Evolutionary conservation across 2,888 invertebrate genomes (phyloP).

Genomic region (Diplazon laetatorius): DNA sequence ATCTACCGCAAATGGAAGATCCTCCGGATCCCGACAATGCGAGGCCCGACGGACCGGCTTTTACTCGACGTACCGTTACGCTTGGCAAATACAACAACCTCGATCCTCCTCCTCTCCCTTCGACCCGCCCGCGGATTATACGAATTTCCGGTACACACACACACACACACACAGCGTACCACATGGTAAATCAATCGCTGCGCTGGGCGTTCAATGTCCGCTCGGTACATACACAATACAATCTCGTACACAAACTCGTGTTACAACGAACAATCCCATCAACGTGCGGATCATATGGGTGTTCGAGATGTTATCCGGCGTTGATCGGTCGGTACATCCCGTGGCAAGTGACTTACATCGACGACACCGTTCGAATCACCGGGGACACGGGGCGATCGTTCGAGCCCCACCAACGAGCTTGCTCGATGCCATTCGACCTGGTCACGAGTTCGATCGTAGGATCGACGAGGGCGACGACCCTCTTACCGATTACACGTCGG

Average conservation of each 20-base stretch:
- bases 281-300: not conserved
- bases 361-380: no score
- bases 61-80: constrained; percentile 28
- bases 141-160: constrained; percentile 25
- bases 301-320: constrained; percentile 2
- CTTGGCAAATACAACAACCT: constrained; percentile 13
- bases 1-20: constrained; percentile 26
- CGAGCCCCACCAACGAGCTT: constrained; percentile 17
- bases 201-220: constrained; percentile 2
- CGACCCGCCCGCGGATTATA: constrained; percentile 17
- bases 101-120: not conserved
- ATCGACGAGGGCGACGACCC: constrained; percentile 32
- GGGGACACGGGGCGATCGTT: no score
- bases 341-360: not conserved
- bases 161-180: constrained; percentile 2
- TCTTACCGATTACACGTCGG: constrained; percentile 23
- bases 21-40: constrained; percentile 14
- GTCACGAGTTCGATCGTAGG: no score
- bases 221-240: constrained; percentile 9
- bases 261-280: not conserved
- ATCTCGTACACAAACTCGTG: constrained; percentile 20
- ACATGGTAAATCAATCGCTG: constrained; percentile 27
- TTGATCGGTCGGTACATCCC: constrained; percentile 1
- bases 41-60: constrained; percentile 1
- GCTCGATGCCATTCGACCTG: constrained; percentile 11